These are phyloP conservation scores for Axis porcinus DNA, from an alignment of 2,113 vertebrate genomes.

Conservation along the genomic window DNA sequence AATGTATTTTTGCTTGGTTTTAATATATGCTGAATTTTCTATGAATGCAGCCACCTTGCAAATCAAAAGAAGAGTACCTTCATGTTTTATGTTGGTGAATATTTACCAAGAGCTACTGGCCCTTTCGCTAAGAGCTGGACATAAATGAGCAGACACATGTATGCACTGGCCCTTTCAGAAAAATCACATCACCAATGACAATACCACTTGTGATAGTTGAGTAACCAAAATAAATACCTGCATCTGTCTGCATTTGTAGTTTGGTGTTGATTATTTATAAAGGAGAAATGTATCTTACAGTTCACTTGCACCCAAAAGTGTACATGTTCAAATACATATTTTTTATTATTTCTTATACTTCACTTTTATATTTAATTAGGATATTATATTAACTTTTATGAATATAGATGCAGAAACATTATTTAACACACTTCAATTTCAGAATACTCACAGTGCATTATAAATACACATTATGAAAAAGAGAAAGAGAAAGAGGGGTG, in stretches of 20 bases:
- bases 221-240: not conserved
- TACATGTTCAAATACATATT: not conserved
- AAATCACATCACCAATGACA: not conserved
- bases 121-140: not conserved
- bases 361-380: not conserved
- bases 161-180: not conserved
- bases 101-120: not conserved
- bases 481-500: not conserved
- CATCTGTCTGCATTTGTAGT: not conserved
- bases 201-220: not conserved
- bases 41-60: not conserved
- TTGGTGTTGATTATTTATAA: not conserved
- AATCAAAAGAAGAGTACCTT: not conserved
- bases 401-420: not conserved
- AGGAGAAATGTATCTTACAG: not conserved
- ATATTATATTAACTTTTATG: not conserved
- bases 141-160: not conserved
- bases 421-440: constrained; percentile 28
- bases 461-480: not conserved
- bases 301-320: not conserved
- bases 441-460: not conserved
- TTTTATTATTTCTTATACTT: not conserved
- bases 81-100: not conserved
- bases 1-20: not conserved
- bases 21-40: not conserved